These are phyloP conservation scores for Styela clava DNA, from an alignment of 23 tunicate genomes.

Conservation along the genomic window DNA sequence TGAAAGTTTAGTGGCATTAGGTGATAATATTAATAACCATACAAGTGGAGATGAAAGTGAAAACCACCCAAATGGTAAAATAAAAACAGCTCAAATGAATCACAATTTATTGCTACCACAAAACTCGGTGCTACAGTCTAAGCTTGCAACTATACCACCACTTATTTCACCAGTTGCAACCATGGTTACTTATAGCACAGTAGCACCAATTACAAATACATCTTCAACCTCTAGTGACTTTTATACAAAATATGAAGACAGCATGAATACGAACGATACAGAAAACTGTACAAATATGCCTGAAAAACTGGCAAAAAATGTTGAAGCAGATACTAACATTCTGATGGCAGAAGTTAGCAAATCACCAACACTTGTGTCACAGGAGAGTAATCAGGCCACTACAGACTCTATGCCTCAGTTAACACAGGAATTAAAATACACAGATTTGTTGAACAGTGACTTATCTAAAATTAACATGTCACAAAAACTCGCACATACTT, in stretches of 20 bases:
- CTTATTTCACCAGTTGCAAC: neutral
- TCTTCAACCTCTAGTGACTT: no score
- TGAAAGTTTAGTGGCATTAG: neutral
- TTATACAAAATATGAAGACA: neutral
- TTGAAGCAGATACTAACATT: neutral
- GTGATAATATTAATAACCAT: neutral
- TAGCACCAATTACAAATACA: neutral
- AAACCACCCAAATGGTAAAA: neutral
- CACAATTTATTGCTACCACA: neutral
- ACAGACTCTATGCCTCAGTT: neutral
- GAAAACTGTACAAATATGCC: no score
- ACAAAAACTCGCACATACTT: conserved; percentile 61
- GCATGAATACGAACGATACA: neutral
- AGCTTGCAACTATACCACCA: neutral
- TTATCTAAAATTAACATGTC: conserved; percentile 34
- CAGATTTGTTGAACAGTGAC: conserved; percentile 12
- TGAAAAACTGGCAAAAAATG: no score
- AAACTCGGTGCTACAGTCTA: neutral
- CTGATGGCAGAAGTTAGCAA: neutral
- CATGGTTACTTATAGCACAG: neutral
- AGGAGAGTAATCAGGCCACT: neutral
- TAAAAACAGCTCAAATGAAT: neutral
- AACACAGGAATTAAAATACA: neutral
- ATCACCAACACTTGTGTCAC: neutral
- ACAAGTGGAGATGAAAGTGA: neutral